Base-by-base conservation (phyloP, 2,888 invertebrate species). In the Zhuqinia jingwanae region DNA sequence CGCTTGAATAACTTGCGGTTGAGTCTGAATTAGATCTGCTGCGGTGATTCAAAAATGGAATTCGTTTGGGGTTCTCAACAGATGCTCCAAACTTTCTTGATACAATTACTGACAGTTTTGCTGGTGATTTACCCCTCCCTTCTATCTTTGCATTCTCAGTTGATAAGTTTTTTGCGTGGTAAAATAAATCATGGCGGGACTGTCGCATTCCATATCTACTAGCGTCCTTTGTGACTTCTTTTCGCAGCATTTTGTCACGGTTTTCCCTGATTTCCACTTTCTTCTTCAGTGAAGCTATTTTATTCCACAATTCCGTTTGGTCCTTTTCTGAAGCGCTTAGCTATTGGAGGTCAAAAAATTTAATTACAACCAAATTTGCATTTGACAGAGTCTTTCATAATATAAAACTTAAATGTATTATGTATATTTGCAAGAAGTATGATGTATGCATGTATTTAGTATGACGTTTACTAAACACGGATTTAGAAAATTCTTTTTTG, bases 281-380 rank as follows among this genome's bases (percentile, higher is more conserved):
- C 73, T 58, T 78, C 63, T 85, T 77, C 8, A 88, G 50, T 10
- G 77, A 13, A 27, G 79, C n/a, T 27, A 88, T 88, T 68, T 79
- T 27, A 56, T 20, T 83, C 78, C 79, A 78, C 42, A 88, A 78
- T 42, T 88, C 86, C 68, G 73, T 75, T 63, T 85, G 86, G 27
- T 82, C 79, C 36, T 82, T 79, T 60, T 88, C 78, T 22, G 82
- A 56, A 2, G 78, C 58, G 25, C 75, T 65, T 45, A 88, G 47
- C 88, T 88, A n/a, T 47, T 11, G 42, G 50, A 65, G n/a, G 17
- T 27, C 27, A 73, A 73, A 53, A n/a, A n/a, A n/a, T n/a, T n/a
- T n/a, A n/a, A n/a, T n/a, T n/a, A n/a, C n/a, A n/a, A n/a, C n/a
- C n/a, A n/a, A n/a, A n/a, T n/a, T n/a, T n/a, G n/a, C n/a, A n/a